Percentiles rank a stretch among this genome's conserved stretches.
Conservation (phyloP, 2,888 invertebrate species). For the Monochamus alternatus region DNA sequence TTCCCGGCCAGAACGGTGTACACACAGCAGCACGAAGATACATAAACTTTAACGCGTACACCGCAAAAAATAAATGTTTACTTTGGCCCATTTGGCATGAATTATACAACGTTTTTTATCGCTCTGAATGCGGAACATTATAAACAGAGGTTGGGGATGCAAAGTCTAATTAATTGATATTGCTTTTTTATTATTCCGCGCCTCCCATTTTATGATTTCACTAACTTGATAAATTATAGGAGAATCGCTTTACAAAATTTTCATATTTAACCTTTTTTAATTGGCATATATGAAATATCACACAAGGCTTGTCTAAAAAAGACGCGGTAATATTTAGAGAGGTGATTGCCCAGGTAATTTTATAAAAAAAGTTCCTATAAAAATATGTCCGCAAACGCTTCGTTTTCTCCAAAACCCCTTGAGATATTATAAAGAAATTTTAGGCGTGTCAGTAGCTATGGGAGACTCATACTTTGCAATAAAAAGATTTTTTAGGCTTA, state of each 20-base stretch:
- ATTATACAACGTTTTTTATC: constrained; percentile 41
- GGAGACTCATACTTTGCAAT: neutral
- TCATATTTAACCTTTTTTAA: neutral
- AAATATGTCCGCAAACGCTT: no score
- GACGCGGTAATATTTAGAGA: no score
- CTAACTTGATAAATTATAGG: neutral
- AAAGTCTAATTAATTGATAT: constrained; percentile 37
- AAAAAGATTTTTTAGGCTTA: neutral
- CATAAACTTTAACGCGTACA: constrained; percentile 35
- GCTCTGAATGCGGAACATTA: constrained; percentile 21
- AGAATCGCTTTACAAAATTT: neutral
- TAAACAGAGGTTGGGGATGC: constrained; percentile 29
- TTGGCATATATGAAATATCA: no score
- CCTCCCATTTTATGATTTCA: neutral
- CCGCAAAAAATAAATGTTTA: constrained; percentile 40
- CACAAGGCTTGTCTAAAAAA: no score
- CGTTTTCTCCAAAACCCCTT: neutral
- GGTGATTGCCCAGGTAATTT: no score
- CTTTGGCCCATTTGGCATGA: constrained; percentile 34
- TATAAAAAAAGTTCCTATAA: no score
- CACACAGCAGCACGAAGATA: constrained; percentile 25
- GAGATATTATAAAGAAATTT: neutral
- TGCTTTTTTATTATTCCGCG: constrained; percentile 27
- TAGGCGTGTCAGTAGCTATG: neutral
- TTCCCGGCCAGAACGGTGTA: constrained; percentile 42